Base-by-base conservation (phyloP, 1,140 invertebrate genomes). In the Samia ricini region DNA sequence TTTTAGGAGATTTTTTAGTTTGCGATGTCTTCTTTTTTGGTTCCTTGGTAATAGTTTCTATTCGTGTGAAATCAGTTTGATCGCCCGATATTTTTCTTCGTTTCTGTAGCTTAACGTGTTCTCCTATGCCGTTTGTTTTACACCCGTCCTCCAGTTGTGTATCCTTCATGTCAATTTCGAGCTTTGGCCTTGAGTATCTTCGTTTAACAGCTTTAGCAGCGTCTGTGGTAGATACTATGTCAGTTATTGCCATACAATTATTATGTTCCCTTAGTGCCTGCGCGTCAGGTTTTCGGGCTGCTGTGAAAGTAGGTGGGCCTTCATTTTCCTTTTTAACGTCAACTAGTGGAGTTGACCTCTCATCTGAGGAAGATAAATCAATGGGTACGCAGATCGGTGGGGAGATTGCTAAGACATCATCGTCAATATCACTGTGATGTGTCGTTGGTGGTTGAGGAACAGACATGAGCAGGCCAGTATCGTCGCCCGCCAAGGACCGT, bases 61-160 rank as follows among this genome's bases (percentile, higher is more conserved):
- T 60, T 60, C 79, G 66, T 59, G 69, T 51, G 29, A 73, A 18
- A 66, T 88, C 76, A 54, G 75, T 79, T 61, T 84, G 81, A 51
- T 90, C 88, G 26, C 90, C 77, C 4, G 90, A 92, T 22, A 92
- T 81, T 72, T 93, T 93, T 66, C 92, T 88, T 58, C 91, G 86
- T 74, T 92, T 93, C 60, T 90, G 85, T 48, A 91, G 76, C 56
- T 93, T 91, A 0, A 91, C 90, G 52, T 91, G 90, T 75, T 91
- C 90, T 12, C 90, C 89, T 6, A 91, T 91, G 8, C 90, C 89
- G 62, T 91, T 91, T 1, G 90, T 88, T 69, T 87, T 86, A 69
- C 88, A 86, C 49, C 66, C 76, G 29, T 89, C 89, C 29, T 90
- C 86, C 4, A 91, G 77, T 66, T 89, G 85, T 20, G 84, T 83